phyloP scores from a whole-genome alignment of 2,113 vertebrate species.

The Galemys pyrenaicus region DNA sequence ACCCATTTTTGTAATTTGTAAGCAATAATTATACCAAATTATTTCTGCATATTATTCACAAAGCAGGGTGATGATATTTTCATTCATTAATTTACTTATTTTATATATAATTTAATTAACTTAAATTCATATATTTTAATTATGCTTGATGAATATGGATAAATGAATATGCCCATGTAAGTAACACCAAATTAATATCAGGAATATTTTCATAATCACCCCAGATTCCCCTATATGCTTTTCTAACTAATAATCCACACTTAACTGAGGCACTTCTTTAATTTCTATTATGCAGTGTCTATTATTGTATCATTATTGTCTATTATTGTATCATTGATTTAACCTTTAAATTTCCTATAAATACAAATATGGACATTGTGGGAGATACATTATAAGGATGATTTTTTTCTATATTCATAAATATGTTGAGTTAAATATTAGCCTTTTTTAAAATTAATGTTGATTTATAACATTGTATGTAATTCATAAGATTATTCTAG shows the following conservation, averaged over 20 bases:
- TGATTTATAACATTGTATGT: not conserved
- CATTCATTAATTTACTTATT: not conserved
- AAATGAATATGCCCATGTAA: not conserved
- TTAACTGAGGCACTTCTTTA: not conserved
- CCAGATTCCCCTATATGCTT: not conserved
- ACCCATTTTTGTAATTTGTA: not conserved
- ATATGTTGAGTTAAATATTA: not conserved
- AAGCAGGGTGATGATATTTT: not conserved
- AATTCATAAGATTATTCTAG: not conserved
- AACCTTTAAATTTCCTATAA: not conserved
- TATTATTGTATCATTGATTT: not conserved
- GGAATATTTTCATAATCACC: not conserved
- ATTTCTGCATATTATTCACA: not conserved
- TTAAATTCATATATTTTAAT: not conserved
- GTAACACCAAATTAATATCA: not conserved
- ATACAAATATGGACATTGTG: not conserved
- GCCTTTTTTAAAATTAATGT: not conserved
- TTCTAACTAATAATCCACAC: not conserved
- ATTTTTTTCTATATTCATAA: not conserved
- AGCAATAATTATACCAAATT: not conserved
- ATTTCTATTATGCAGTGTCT: too few relatives aligned
- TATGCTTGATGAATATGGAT: not conserved
- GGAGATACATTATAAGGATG: not conserved
- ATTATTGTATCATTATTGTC: too few relatives aligned
- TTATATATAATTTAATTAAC: not conserved